Base-by-base conservation (phyloP, 2,888 invertebrate genomes). In the Autographa pulchrina region DNA sequence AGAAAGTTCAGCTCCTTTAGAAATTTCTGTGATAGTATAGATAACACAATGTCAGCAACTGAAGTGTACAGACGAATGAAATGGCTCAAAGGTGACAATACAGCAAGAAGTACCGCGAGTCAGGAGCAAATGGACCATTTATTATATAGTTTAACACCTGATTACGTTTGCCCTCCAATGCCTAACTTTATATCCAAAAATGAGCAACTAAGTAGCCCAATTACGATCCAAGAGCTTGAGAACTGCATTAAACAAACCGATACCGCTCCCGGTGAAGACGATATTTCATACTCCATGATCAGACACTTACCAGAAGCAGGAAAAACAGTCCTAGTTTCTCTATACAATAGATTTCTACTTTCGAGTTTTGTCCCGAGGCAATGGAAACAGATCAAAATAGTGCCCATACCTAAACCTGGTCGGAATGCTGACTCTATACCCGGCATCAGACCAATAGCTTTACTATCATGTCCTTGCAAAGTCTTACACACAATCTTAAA, bases 211-310 rank as follows among this genome's bases (percentile, higher is more conserved):
- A n/a, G 25, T 13, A 43, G 13, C 25, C 62, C 62, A 43, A 16
- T 62, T 5, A 20, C 62, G 2, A 31, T 41, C 14, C 20, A 62
- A 41, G 62, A 62, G 38, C 43, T 62, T 20, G 25, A 11, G 11
- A 62, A 62, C 25, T 62, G 25, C 5, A 62, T 43, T 5, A 62
- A 62, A 14, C 2, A 25, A 14, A 48, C 48, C 8, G 66, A 66
- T 13, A 66, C 60, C 5, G 48, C 67, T 8, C 61, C 61, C n/a
- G 67, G 67, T 16, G 31, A 8, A 7, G 67, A 67, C 20, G 16
- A 61, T 48, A 67, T 67, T 9, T 61, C 67, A 11, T 67, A 61
- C 38, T 67, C 61, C 5, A 67, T 67, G 67, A 52, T 67, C 3
- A 35, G 9, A 9, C 1, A 61, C 54, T 14, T 65, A 0, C 65